phyloP scores from a whole-genome alignment of 2,113 vertebrate genomes.

The Speoplatyrhinus poulsoni region DNA sequence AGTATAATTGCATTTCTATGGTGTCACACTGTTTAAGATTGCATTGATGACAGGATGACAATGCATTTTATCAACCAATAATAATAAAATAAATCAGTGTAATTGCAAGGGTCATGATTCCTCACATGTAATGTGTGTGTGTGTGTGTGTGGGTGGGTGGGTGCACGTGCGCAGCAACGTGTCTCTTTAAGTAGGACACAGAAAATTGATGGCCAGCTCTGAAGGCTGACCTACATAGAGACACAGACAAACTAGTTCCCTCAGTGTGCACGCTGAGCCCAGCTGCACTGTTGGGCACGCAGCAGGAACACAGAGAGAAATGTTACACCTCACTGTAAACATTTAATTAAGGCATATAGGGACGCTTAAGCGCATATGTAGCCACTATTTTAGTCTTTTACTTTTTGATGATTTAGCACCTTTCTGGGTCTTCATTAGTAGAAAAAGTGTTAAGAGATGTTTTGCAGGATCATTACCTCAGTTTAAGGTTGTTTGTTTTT shows the following conservation, averaged over 20 bases:
- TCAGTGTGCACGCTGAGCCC: constrained; percentile 63
- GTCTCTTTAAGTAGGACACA: constrained; percentile 78
- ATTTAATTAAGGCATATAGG: no score
- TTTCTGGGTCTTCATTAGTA: no score
- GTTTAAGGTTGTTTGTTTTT: no score
- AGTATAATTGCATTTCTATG: constrained; percentile 25
- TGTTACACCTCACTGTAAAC: no score
- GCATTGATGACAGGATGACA: background rate
- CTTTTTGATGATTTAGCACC: no score
- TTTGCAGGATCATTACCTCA: no score
- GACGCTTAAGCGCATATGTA: no score
- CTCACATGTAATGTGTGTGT: constrained; percentile 29
- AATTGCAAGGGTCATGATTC: constrained; percentile 5
- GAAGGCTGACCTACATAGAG: constrained; percentile 82
- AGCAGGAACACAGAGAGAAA: no score
- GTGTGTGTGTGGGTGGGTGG: constrained; percentile 8
- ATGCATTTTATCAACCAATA: background rate
- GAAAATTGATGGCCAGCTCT: constrained; percentile 79
- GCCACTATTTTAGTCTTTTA: no score
- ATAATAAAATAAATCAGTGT: constrained; percentile 30
- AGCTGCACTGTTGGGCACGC: background rate
- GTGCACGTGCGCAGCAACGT: constrained; percentile 26
- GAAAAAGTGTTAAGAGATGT: no score
- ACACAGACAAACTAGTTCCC: constrained; percentile 75
- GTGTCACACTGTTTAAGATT: constrained; percentile 15